Evolutionary conservation across 2,113 vertebrate species (phyloP).

Genomic region (Nycticryphes semicollaris): DNA sequence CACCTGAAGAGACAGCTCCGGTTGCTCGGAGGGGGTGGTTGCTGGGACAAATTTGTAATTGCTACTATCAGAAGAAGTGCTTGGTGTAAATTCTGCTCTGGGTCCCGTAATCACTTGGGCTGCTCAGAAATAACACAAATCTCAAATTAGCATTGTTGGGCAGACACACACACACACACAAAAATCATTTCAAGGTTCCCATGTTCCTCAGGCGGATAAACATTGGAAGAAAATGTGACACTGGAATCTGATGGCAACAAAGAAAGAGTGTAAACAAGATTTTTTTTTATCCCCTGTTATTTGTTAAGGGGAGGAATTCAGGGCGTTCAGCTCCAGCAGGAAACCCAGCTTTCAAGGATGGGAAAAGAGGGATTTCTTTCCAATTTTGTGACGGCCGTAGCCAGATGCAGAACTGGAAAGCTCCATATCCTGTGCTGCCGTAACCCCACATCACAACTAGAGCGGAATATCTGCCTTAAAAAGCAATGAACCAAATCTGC

Average conservation of each 20-base stretch:
- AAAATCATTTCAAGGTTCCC: neutral
- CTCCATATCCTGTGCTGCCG: neutral
- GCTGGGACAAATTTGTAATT: neutral
- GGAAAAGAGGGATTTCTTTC: conserved; percentile 15
- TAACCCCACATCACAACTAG: neutral
- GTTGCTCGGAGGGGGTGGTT: neutral
- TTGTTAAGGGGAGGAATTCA: neutral
- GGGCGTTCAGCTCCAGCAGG: neutral
- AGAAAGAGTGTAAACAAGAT: neutral
- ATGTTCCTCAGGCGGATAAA: neutral
- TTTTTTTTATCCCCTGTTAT: neutral
- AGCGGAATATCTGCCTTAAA: neutral
- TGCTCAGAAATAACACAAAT: neutral
- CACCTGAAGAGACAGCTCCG: neutral
- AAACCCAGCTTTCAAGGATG: neutral
- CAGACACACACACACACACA: neutral
- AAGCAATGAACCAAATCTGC: neutral
- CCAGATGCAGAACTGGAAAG: neutral
- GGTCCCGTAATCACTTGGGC: neutral
- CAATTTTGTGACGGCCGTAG: neutral
- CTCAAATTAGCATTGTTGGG: neutral
- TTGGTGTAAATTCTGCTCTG: neutral
- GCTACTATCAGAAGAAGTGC: neutral
- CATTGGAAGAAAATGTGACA: neutral
- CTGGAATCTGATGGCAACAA: neutral